Conservation (phyloP, 2,888 invertebrate species). For the Drosophila quinaria region DNA sequence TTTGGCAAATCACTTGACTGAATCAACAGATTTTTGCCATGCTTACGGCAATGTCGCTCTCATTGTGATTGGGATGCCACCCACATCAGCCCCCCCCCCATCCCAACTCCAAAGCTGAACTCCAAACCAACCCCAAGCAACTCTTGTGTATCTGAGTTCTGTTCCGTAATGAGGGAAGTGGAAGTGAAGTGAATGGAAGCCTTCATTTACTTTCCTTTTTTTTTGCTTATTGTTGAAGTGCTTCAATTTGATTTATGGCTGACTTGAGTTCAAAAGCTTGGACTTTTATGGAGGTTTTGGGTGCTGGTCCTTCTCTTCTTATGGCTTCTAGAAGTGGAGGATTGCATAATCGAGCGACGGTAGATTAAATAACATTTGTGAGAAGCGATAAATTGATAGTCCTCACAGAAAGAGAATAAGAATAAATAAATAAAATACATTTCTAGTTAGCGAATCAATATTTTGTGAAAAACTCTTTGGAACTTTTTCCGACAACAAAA, state of each 20-base stretch:
- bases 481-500: background rate
- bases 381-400: slow-evolving; percentile 14
- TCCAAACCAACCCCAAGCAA: slow-evolving; percentile 30
- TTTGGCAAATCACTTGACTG: slow-evolving; percentile 82
- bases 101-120: background rate
- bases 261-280: slow-evolving; percentile 68
- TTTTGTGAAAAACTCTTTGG: background rate
- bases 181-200: background rate
- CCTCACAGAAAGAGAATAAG: background rate
- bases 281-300: slow-evolving; percentile 24
- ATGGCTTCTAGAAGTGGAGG: slow-evolving; percentile 64
- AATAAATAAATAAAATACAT: no score
- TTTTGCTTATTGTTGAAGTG: slow-evolving; percentile 35
- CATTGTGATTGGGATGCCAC: slow-evolving; percentile 68
- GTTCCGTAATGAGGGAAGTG: slow-evolving; percentile 22
- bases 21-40: slow-evolving; percentile 81
- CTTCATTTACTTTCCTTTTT: slow-evolving; percentile 6
- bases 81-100: slow-evolving; percentile 27
- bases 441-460: background rate
- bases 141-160: slow-evolving; percentile 21
- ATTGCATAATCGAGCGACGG: slow-evolving; percentile 68
- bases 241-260: slow-evolving; percentile 75
- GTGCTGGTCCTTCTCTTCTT: slow-evolving; percentile 5
- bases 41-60: slow-evolving; percentile 56
- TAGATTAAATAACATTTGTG: slow-evolving; percentile 17